A percentile compares a stretch with the other conserved stretches of the same genome.
phyloP scores from a whole-genome alignment of 1,140 invertebrate species.

The Contarinia nasturtii region DNA sequence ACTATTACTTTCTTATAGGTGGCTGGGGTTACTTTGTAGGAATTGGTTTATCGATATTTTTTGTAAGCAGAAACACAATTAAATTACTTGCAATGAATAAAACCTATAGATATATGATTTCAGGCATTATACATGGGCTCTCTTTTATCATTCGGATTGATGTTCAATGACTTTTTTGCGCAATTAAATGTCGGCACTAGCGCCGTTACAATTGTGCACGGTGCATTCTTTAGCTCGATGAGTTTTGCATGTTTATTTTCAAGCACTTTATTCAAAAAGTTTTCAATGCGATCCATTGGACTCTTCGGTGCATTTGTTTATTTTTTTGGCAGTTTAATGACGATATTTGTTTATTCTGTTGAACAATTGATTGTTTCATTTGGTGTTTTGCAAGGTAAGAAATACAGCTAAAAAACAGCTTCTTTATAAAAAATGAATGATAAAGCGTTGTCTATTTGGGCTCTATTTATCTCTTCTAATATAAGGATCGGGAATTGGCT shows the following conservation, averaged over 20 bases:
- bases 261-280: constrained; percentile 30
- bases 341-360: constrained; percentile 30
- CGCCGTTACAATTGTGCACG: constrained; percentile 34
- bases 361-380: constrained; percentile 30
- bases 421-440: background rate
- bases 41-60: constrained; percentile 24
- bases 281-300: constrained; percentile 30
- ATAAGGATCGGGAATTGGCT: constrained; percentile 31
- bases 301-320: constrained; percentile 31
- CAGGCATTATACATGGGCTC: constrained; percentile 33
- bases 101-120: constrained; percentile 7
- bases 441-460: too few species aligned
- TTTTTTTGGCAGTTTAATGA: constrained; percentile 27
- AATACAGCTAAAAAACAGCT: background rate
- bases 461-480: too few species aligned
- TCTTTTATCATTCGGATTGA: constrained; percentile 38
- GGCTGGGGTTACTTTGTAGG: constrained; percentile 38
- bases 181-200: constrained; percentile 35
- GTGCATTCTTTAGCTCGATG: constrained; percentile 27
- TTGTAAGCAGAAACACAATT: too few species aligned
- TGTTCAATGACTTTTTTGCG: constrained; percentile 40
- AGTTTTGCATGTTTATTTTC: constrained; percentile 28
- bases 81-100: background rate
- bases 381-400: constrained; percentile 34
- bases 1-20: constrained; percentile 20